Base-by-base conservation (phyloP, 2,797 vertebrate genomes). In the Melanotaenia boesemani region DNA sequence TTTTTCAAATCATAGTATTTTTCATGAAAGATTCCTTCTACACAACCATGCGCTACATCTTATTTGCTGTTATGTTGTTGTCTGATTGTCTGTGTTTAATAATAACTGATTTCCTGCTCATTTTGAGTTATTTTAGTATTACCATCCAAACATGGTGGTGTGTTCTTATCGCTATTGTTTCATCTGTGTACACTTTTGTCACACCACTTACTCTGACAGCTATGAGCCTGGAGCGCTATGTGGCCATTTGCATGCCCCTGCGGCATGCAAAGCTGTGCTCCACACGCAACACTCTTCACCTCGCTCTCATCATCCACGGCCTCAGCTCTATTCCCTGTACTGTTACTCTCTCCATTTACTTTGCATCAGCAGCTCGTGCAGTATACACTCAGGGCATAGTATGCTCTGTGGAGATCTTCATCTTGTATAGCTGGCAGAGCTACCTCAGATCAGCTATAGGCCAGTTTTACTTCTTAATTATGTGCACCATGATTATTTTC, bases 161-260 rank as follows among this genome's bases (percentile, higher is more conserved):
- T 74, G 0, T 82, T 5, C 16, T 86, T 6, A 18, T 88, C 0
- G 88, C 9, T 22, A 24, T 71, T 28, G 0, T 74, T 1, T 41
- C 52, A 10, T 4, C 12, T 28, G 1, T 79, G n/a, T 70, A 82
- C 5, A 60, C 1, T 8, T 20, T 67, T 12, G 63, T 83, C n/a
- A 91, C 92, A 11, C 90, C 89, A 0, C 5, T 92, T n/a, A 90
- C 87, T 41, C 72, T 94, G 37, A 88, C 83, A 52, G 86, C 83
- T 2, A 93, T 93, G 93, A 90, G 85, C 4, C 72, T 93, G 72
- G 93, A 94, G 73, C 86, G 93, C 0, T 93, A 90, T 2, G 89
- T 92, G 46, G 90, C 92, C 9, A 85, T 93, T 37, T 92, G 92
- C 73, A 74, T 92, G 82, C 93, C 92, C 28, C 72, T 93, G 68